Evolutionary conservation across 2,797 vertebrate genomes (phyloP).

Genomic region (Pipistrellus pygmaeus): DNA sequence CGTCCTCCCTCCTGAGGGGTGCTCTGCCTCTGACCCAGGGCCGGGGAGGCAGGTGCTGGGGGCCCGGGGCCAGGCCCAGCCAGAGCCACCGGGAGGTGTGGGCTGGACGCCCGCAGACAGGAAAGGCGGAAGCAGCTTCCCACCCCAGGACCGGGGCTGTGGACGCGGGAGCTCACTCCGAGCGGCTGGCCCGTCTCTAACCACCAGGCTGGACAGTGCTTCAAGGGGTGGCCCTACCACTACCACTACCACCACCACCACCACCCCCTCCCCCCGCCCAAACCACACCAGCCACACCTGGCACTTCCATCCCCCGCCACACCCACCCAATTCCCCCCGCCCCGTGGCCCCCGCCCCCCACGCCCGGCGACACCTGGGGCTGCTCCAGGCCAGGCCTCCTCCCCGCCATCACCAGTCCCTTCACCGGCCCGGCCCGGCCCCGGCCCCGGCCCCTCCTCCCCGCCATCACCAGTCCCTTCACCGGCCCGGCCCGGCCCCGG

Average conservation of each 20-base stretch:
- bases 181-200: background rate
- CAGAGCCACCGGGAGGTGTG: background rate
- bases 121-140: background rate
- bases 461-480: too few species aligned
- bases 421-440: too few species aligned
- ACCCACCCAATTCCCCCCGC: background rate
- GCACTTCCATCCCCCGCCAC: accelerated
- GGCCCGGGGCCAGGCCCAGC: background rate
- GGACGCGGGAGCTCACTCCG: background rate
- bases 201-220: background rate
- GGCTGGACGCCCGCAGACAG: background rate
- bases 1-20: background rate
- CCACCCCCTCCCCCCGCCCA: too few species aligned
- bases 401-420: background rate
- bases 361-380: accelerated
- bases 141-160: background rate
- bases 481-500: too few species aligned
- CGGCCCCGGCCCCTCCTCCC: too few species aligned
- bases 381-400: background rate
- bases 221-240: background rate
- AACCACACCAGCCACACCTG: background rate
- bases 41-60: background rate
- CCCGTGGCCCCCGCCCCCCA: accelerated
- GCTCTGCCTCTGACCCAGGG: background rate
- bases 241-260: too few species aligned